A percentile compares a stretch with the other conserved stretches of the same genome.
These are phyloP conservation scores for Calliphora vomitoria DNA, from an alignment of 2,888 invertebrate species.

Conservation along the genomic window DNA sequence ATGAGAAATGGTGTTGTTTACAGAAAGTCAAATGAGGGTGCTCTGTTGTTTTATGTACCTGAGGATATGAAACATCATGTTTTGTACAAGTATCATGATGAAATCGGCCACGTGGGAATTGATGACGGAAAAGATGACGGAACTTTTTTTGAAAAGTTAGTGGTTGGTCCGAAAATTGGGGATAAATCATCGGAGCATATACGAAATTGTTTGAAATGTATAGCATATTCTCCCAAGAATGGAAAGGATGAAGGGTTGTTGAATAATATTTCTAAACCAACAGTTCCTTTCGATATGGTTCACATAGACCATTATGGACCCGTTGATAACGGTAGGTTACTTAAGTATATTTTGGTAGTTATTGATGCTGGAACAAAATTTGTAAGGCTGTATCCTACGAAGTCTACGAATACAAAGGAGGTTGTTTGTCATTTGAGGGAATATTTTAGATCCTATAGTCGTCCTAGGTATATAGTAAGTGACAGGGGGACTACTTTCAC, in stretches of 20 bases:
- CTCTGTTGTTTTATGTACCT: background rate
- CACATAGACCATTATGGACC: conserved; percentile 49
- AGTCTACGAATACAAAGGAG: background rate
- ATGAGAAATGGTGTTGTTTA: background rate
- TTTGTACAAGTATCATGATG: conserved; percentile 55
- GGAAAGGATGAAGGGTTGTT: too few species aligned
- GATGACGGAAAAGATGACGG: conserved; percentile 6
- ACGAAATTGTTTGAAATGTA: conserved; percentile 41
- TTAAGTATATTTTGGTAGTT: conserved; percentile 60
- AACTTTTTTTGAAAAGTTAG: conserved; percentile 8
- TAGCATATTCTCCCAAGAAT: conserved; percentile 4
- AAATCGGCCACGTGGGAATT: conserved; percentile 49
- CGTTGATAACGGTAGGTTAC: conserved; percentile 23
- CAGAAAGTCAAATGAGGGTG: background rate
- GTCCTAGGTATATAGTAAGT: conserved; percentile 67
- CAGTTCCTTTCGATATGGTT: conserved; percentile 37
- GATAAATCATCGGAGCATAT: conserved; percentile 10
- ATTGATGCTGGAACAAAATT: conserved; percentile 42
- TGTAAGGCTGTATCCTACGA: too few species aligned
- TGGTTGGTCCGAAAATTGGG: conserved; percentile 54
- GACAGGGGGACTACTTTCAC: conserved; percentile 75
- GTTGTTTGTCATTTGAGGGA: background rate
- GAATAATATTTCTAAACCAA: conserved; percentile 14
- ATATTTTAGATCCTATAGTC: background rate
- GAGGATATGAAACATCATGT: conserved; percentile 21